Base-by-base conservation (phyloP, 2,888 invertebrate species). In the Hanleya hanleyi region DNA sequence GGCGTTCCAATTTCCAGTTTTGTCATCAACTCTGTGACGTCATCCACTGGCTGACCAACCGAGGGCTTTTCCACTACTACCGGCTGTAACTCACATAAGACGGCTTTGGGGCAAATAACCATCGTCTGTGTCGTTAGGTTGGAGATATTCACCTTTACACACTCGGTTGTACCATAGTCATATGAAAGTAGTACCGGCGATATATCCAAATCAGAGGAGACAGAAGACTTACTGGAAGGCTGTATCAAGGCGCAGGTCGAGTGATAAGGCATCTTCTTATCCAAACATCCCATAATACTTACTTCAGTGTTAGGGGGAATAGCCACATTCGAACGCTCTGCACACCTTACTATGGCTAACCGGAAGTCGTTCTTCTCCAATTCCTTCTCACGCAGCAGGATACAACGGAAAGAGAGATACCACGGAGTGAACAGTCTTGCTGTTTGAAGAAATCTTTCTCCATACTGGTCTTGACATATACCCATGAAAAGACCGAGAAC, bases 11-110 rank as follows among this genome's bases (percentile, higher is more conserved):
- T n/a, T n/a, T n/a, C n/a, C n/a, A n/a, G n/a, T n/a, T n/a, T n/a
- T n/a, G n/a, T n/a, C n/a, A n/a, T n/a, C n/a, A n/a, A n/a, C n/a
- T n/a, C n/a, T n/a, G n/a, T n/a, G n/a, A n/a, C n/a, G n/a, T n/a
- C n/a, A n/a, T n/a, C n/a, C n/a, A n/a, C n/a, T n/a, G n/a, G n/a
- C n/a, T n/a, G n/a, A n/a, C n/a, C n/a, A n/a, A n/a, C n/a, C n/a
- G n/a, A n/a, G n/a, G n/a, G n/a, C n/a, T n/a, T 0, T 29, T 26
- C 32, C 41, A 18, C 47, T 15, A 29, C 65, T 0, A 76, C 74
- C 2, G 75, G 75, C 29, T 78, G 77, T 1, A 76, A 6, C 69
- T 76, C 77, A 64, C 74, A 67, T 15, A 74, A n/a, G 15, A 78
- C 50, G 7, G 69, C 6, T 50, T 61, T 70, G 29, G 76, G 78